Percentiles rank a stretch among this genome's conserved stretches.
Evolutionary conservation across 2,797 vertebrate genomes (phyloP).

Genomic region (Neosalanx taihuensis): DNA sequence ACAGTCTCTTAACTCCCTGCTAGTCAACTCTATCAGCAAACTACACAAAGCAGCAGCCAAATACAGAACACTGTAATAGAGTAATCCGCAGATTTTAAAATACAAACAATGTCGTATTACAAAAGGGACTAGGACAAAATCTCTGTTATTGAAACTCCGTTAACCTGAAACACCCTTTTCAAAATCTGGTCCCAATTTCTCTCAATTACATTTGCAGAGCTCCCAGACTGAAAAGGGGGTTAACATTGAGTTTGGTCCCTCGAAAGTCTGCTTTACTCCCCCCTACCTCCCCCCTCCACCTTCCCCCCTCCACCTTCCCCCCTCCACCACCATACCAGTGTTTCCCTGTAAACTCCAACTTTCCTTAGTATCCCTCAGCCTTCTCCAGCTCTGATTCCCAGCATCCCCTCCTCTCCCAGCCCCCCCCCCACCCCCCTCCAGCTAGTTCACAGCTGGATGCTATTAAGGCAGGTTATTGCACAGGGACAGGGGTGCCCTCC

Average conservation of each 20-base stretch:
- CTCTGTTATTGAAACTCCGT: slow-evolving; percentile 50
- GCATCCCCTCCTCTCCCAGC: background rate
- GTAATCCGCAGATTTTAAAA: slow-evolving; percentile 16
- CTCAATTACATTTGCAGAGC: slow-evolving; percentile 43
- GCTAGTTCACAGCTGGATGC: slow-evolving; percentile 69
- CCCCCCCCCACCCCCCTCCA: slow-evolving; percentile 21
- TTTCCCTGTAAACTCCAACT: slow-evolving; percentile 10
- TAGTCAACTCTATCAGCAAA: background rate
- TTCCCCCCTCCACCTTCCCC: slow-evolving; percentile 24
- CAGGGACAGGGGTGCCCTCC: slow-evolving; percentile 44
- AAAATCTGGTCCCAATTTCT: slow-evolving; percentile 49
- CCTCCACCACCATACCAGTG: background rate
- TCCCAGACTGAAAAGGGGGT: slow-evolving; percentile 44
- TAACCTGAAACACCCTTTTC: slow-evolving; percentile 2
- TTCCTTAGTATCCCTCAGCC: background rate
- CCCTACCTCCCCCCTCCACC: slow-evolving; percentile 32
- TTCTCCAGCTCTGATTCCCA: background rate
- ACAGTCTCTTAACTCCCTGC: slow-evolving; percentile 5
- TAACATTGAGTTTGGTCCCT: slow-evolving; percentile 56
- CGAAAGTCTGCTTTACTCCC: slow-evolving; percentile 36
- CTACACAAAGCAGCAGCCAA: background rate
- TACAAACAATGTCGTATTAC: slow-evolving; percentile 53
- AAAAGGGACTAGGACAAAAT: slow-evolving; percentile 48
- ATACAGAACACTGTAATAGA: background rate
- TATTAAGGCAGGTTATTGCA: slow-evolving; percentile 66